Conservation (phyloP, 2,797 vertebrate species). For the Aselliscus stoliczkanus region DNA sequence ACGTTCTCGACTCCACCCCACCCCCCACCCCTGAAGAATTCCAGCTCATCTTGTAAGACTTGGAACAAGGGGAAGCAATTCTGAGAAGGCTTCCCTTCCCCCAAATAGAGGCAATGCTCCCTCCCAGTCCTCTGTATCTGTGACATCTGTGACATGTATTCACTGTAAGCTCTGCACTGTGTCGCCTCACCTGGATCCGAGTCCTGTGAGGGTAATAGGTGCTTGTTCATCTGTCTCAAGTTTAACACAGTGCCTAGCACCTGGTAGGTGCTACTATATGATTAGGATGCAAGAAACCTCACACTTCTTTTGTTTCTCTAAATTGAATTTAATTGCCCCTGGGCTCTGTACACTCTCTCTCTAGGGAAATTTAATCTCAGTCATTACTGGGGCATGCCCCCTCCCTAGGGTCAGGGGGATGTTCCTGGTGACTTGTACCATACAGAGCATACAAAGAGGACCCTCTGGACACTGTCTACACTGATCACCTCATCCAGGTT, state of each 20-base stretch:
- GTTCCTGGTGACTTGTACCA: background rate
- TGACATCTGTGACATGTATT: background rate
- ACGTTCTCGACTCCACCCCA: background rate
- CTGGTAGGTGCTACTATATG: background rate
- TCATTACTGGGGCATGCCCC: background rate
- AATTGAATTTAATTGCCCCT: background rate
- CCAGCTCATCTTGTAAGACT: slow-evolving; percentile 17
- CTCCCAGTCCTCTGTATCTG: background rate
- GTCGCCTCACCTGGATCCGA: background rate
- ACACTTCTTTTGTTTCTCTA: background rate
- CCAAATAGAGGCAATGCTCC: background rate
- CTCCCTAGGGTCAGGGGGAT: background rate
- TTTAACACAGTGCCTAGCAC: background rate
- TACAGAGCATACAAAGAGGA: background rate
- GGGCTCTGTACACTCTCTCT: background rate
- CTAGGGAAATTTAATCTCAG: background rate
- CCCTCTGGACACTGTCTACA: background rate
- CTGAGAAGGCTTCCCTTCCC: background rate
- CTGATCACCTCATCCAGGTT: background rate
- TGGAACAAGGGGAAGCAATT: background rate
- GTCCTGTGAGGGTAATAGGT: background rate
- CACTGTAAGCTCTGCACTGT: background rate
- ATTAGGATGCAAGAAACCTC: background rate
- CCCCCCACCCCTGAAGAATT: background rate
- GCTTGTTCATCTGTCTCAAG: background rate